These are phyloP conservation scores for Hypomecis punctinalis DNA, from an alignment of 2,888 invertebrate species.

Conservation along the genomic window DNA sequence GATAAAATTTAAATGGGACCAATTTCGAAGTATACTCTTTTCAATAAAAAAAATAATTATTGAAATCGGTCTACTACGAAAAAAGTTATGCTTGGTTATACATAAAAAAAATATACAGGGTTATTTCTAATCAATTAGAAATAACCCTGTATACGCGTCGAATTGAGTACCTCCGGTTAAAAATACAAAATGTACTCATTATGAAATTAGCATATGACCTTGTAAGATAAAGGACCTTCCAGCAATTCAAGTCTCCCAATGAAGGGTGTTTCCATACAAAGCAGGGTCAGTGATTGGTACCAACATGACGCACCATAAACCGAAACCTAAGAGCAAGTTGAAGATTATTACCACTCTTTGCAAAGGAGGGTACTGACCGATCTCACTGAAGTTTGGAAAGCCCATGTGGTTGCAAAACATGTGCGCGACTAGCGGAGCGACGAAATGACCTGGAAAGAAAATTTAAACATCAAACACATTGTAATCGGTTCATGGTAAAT, in stretches of 20 bases:
- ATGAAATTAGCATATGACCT: neutral
- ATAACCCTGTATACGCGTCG: no score
- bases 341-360: slow-evolving; percentile 87
- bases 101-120: no score
- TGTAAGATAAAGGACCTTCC: neutral
- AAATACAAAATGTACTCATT: neutral
- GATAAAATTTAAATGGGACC: no score
- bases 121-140: no score
- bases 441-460: slow-evolving; percentile 90
- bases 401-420: slow-evolving; percentile 99
- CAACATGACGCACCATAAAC: slow-evolving; percentile 91
- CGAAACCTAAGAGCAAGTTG: slow-evolving; percentile 90
- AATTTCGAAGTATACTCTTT: no score
- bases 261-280: slow-evolving; percentile 86
- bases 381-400: slow-evolving; percentile 92
- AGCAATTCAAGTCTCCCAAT: slow-evolving; percentile 76
- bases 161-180: neutral
- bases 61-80: no score
- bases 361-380: slow-evolving; percentile 64
- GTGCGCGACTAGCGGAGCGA: slow-evolving; percentile 95
- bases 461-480: neutral
- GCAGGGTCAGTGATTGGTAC: slow-evolving; percentile 90
- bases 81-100: no score
- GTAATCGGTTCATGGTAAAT: no score
- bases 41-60: no score